phyloP scores from a whole-genome alignment of 2,797 vertebrate genomes.

The Podargus strigoides region DNA sequence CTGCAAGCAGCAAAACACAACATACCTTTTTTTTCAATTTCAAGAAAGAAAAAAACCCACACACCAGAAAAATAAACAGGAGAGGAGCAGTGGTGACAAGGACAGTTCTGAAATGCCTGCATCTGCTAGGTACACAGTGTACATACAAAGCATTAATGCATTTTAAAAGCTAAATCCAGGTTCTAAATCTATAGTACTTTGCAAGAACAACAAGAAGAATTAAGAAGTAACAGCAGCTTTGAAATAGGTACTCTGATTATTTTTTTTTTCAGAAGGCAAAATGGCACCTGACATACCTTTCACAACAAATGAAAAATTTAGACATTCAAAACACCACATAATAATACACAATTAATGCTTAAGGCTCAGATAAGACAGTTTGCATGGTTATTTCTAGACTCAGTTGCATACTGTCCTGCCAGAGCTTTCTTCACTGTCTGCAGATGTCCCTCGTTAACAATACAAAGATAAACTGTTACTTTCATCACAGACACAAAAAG shows the following conservation, averaged over 20 bases:
- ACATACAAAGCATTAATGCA: neutral
- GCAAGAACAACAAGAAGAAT: neutral
- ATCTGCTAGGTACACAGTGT: neutral
- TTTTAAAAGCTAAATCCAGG: neutral
- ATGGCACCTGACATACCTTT: neutral
- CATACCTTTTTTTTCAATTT: neutral
- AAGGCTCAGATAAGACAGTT: neutral
- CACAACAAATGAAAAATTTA: neutral
- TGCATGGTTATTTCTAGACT: neutral
- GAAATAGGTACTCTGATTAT: neutral
- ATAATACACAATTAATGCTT: neutral
- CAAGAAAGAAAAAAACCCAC: neutral
- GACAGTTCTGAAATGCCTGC: neutral
- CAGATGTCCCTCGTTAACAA: neutral
- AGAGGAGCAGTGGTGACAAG: neutral
- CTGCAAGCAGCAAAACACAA: neutral
- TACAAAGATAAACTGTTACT: neutral
- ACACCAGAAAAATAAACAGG: neutral
- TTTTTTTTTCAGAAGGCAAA: neutral
- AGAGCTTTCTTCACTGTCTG: neutral
- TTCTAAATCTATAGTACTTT: neutral
- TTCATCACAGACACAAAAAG: neutral
- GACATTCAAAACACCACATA: neutral
- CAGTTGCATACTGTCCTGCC: neutral
- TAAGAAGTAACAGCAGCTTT: neutral